Evolutionary conservation across 2,888 invertebrate species (phyloP).

Genomic region (Omphaloscelis lunosa): DNA sequence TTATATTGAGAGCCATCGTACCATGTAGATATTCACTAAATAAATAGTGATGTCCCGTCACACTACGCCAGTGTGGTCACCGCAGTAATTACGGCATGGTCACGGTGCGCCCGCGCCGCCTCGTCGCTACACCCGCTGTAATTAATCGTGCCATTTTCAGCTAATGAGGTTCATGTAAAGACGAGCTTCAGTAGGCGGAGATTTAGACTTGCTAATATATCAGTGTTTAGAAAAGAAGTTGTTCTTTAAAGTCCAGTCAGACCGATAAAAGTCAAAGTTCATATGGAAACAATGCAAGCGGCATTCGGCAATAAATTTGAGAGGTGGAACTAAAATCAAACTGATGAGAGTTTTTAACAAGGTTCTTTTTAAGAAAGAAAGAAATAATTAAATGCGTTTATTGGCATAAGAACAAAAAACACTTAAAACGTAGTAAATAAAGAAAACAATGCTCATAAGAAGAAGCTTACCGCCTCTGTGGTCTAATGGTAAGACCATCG

Average conservation of each 20-base stretch:
- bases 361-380: too few species aligned
- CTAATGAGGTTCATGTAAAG: constrained; percentile 63
- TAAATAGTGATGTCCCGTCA: background rate
- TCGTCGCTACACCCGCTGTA: constrained; percentile 56
- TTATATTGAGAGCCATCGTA: too few species aligned
- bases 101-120: constrained; percentile 64
- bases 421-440: too few species aligned
- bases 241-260: background rate
- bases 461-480: too few species aligned
- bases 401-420: too few species aligned
- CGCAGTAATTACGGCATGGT: constrained; percentile 62
- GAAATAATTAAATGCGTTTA: too few species aligned
- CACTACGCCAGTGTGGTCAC: constrained; percentile 29
- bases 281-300: background rate
- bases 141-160: constrained; percentile 71
- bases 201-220: background rate
- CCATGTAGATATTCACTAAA: too few species aligned
- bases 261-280: background rate
- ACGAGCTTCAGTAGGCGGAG: constrained; percentile 15
- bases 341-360: background rate
- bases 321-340: background rate
- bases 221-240: background rate
- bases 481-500: too few species aligned
- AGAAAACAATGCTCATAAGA: too few species aligned
- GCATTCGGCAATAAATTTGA: background rate